Evolutionary conservation across 2,888 invertebrate genomes (phyloP), one percentile per base, ranked within the genome.

Genomic region (Argynnis bischoffii): DNA sequence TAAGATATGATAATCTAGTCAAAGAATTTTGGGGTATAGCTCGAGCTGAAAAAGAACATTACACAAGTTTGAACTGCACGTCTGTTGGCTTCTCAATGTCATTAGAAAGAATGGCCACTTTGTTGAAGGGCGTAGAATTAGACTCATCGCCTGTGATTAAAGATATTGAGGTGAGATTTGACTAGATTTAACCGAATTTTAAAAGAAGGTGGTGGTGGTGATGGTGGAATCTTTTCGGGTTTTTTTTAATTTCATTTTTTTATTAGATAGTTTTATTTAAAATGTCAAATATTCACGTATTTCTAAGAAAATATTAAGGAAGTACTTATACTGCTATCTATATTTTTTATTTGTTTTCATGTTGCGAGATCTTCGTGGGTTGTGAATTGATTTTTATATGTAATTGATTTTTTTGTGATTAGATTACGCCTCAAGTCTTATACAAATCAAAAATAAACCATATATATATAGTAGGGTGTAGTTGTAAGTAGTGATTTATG

Each of bases 81-180:
- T 97, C 96, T 0, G 97, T 96, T 0, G 98, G 98, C 0, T 95
- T 98, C 73, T 97, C 98, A 5, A 94, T 98, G 79, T 97, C 96
- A 0, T 85, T 98, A 69, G 98, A 98, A 78, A 95, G 96, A 78
- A 92, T 98, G 75, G 95, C 78, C 75, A 92, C 76, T 84, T 93
- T 78, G 85, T 93, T 78, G 93, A 95, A 78, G 88, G 98, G 74
- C 95, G 95, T 88, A 94, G 96, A 69, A 93, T 94, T 57, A 93
- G 95, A 72, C 78, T 85, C 74, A 56, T 92, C 94, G 55, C 91
- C 94, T 48, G 92, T 95, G 48, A 88, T 94, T 6, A 93, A 93
- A 59, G 87, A 88, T 91, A 79, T 91, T 76, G 86, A 93, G 83
- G 89, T 93, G 60, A 47, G 69, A 26, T 48, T 14, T 41, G 15